Conservation (phyloP, 2,888 invertebrate genomes). For the Lapara coniferarum region DNA sequence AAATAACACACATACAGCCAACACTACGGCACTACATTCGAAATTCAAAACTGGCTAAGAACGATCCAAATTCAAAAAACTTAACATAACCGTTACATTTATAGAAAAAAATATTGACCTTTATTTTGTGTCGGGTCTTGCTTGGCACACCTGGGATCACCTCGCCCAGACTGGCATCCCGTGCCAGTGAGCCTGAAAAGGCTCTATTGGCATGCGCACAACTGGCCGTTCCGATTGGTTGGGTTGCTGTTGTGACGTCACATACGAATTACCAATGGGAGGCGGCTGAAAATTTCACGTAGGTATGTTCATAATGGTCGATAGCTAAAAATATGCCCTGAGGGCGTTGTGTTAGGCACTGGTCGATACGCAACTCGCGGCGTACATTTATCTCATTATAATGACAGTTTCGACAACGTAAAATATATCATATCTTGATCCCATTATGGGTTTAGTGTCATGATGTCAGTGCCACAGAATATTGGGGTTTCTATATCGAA, state of each 20-base stretch:
- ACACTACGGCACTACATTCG: slow-evolving; percentile 29
- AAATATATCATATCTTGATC: slow-evolving; percentile 13
- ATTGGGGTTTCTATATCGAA: not conserved
- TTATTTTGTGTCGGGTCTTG: slow-evolving; percentile 62
- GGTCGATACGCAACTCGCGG: slow-evolving; percentile 16
- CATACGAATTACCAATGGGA: slow-evolving; percentile 60
- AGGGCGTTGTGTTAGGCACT: slow-evolving; percentile 45
- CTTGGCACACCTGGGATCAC: slow-evolving; percentile 78
- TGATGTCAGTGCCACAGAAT: not conserved
- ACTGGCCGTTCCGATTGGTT: slow-evolving; percentile 64
- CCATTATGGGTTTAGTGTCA: slow-evolving; percentile 7
- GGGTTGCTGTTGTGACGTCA: slow-evolving; percentile 68
- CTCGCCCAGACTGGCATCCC: slow-evolving; percentile 75
- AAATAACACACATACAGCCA: slow-evolving; percentile 36
- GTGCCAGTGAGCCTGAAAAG: slow-evolving; percentile 57
- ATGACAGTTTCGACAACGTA: slow-evolving; percentile 12
- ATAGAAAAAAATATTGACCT: slow-evolving; percentile 65
- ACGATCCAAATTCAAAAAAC: slow-evolving; percentile 28
- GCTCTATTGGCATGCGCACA: slow-evolving; percentile 69
- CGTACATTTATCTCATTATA: slow-evolving; percentile 22
- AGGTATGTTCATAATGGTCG: slow-evolving; percentile 74
- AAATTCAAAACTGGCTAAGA: slow-evolving; percentile 1
- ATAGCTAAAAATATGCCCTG: slow-evolving; percentile 75
- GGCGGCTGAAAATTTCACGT: slow-evolving; percentile 74
- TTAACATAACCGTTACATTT: slow-evolving; percentile 36